Evolutionary conservation across 2,797 vertebrate species (phyloP).

Genomic region (Sciurus carolinensis): DNA sequence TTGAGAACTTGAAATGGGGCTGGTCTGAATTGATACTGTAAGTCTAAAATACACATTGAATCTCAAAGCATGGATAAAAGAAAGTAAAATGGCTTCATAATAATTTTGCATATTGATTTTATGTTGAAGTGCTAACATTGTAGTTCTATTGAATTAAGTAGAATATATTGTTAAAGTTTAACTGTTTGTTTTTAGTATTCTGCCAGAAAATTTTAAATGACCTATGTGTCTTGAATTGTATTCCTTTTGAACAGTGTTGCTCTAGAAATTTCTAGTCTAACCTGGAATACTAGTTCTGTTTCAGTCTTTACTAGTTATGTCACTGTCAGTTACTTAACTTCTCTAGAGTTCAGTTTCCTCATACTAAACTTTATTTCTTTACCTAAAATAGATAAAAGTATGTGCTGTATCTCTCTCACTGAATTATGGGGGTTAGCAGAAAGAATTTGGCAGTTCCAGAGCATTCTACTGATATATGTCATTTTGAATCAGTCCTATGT

Average conservation of each 20-base stretch:
- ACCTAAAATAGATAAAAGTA: not conserved
- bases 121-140: not conserved
- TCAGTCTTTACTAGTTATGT: not conserved
- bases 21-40: not conserved
- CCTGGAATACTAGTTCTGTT: constrained; percentile 29
- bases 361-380: not conserved
- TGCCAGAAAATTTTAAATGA: constrained; percentile 42
- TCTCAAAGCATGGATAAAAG: not conserved
- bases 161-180: not conserved
- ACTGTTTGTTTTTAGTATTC: not conserved
- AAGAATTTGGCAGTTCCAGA: not conserved
- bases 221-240: not conserved
- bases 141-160: constrained; percentile 15
- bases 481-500: constrained; percentile 21
- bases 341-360: constrained; percentile 21
- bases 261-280: constrained; percentile 32
- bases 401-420: not conserved
- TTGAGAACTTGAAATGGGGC: not conserved
- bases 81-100: not conserved
- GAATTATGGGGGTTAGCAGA: not conserved
- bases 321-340: not conserved
- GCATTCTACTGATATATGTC: not conserved
- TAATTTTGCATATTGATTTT: not conserved
- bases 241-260: not conserved
- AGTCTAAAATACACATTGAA: not conserved